Evolutionary conservation across 1,140 invertebrate genomes (phyloP).

Genomic region (Pygmarrhopalites habei): DNA sequence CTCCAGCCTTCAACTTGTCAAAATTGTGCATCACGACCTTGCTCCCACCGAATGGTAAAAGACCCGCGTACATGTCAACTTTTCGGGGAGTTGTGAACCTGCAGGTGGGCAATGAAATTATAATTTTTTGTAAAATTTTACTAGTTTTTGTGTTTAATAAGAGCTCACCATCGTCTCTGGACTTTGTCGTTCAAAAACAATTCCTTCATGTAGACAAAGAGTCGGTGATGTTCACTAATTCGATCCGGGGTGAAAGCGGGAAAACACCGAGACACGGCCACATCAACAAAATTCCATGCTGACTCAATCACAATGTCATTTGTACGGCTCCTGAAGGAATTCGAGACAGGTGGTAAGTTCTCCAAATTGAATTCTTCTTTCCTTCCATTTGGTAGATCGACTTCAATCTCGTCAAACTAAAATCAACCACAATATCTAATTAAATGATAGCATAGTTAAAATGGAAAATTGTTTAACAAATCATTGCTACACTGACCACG

Average conservation of each 20-base stretch:
- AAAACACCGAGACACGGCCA: background rate
- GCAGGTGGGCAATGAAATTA: background rate
- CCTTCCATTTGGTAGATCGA: background rate
- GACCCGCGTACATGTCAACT: background rate
- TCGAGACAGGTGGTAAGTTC: background rate
- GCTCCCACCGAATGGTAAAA: background rate
- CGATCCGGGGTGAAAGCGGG: background rate
- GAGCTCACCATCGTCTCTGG: background rate
- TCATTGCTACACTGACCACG: background rate
- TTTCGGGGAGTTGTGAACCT: background rate
- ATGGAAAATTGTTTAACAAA: background rate
- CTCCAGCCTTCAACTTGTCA: background rate
- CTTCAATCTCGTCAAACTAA: background rate
- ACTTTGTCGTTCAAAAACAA: background rate
- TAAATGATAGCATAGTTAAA: no score
- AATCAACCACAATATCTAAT: background rate
- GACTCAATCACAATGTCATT: background rate
- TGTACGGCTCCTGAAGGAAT: background rate
- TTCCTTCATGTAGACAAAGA: background rate
- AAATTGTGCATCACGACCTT: conserved; percentile 2
- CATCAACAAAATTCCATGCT: background rate
- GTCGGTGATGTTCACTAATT: background rate
- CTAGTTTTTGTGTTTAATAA: no score
- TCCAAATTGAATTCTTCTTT: background rate
- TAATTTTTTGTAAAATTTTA: no score